Evolutionary conservation across 2,888 invertebrate genomes (phyloP).

Genomic region (Eupithecia dodoneata): DNA sequence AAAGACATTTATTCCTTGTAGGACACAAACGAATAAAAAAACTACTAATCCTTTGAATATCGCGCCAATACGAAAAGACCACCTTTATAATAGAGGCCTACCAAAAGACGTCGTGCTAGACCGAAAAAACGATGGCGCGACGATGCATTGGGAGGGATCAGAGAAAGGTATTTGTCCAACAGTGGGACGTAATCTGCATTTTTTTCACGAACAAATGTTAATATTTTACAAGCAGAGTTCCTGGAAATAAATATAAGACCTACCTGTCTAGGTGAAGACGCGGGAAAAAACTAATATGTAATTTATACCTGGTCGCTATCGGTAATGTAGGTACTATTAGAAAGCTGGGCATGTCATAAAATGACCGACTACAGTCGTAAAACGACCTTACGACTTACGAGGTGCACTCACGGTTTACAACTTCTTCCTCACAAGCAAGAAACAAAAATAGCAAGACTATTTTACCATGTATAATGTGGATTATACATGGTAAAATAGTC

Average conservation of each 20-base stretch:
- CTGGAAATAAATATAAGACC: not conserved
- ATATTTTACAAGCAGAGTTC: not conserved
- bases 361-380: not conserved
- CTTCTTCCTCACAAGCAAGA: not conserved
- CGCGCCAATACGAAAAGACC: too few species aligned
- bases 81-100: not conserved
- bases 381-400: not conserved
- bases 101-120: not conserved
- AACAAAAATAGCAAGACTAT: not conserved
- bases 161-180: not conserved
- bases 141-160: not conserved
- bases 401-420: not conserved
- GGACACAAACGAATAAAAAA: too few species aligned
- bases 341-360: not conserved
- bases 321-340: not conserved
- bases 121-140: not conserved
- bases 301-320: not conserved
- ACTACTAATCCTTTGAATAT: too few species aligned
- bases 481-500: too few species aligned
- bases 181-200: not conserved
- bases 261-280: not conserved
- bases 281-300: not conserved
- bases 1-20: too few species aligned
- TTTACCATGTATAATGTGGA: not conserved
- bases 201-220: not conserved